A percentile compares a stretch with the other conserved stretches of the same genome.
Evolutionary conservation across 2,888 invertebrate genomes (phyloP).

Genomic region (Reticulitermes lucifugus): DNA sequence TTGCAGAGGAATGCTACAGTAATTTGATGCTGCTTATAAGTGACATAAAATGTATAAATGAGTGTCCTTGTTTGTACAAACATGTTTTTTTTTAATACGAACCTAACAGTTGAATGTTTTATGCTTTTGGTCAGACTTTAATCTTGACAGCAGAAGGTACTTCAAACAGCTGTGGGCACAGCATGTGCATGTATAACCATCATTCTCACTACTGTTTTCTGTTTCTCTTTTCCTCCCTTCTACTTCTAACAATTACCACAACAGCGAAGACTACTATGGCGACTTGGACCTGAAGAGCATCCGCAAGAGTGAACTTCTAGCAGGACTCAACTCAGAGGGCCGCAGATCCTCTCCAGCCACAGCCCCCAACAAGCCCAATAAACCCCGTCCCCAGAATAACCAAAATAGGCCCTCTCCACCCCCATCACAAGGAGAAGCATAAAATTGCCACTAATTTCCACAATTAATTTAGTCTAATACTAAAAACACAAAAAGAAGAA

Average conservation of each 20-base stretch:
- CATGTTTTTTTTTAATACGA: background rate
- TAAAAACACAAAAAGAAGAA: background rate
- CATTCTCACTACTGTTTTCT: constrained; percentile 41
- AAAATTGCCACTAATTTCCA: background rate
- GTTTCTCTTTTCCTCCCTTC: constrained; percentile 43
- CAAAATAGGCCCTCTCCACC: constrained; percentile 47
- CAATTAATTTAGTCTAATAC: background rate
- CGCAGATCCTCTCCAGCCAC: constrained; percentile 56
- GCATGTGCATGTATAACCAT: constrained; percentile 41
- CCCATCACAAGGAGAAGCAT: constrained; percentile 10
- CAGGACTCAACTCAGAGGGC: constrained; percentile 78
- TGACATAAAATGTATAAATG: no score
- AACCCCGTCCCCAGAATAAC: constrained; percentile 66
- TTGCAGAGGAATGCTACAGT: no score
- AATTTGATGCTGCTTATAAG: no score
- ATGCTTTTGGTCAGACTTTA: background rate
- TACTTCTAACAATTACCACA: constrained; percentile 58
- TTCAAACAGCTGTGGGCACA: background rate
- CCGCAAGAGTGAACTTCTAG: constrained; percentile 92
- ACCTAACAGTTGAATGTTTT: background rate
- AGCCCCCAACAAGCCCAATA: constrained; percentile 65
- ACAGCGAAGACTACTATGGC: constrained; percentile 97
- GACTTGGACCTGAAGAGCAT: constrained; percentile 95
- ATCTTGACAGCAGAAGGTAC: background rate
- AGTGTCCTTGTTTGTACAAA: background rate